Evolutionary conservation across 2,888 invertebrate species (phyloP), one percentile per base, ranked within the genome.

Genomic region (Adelognathus sp.): DNA sequence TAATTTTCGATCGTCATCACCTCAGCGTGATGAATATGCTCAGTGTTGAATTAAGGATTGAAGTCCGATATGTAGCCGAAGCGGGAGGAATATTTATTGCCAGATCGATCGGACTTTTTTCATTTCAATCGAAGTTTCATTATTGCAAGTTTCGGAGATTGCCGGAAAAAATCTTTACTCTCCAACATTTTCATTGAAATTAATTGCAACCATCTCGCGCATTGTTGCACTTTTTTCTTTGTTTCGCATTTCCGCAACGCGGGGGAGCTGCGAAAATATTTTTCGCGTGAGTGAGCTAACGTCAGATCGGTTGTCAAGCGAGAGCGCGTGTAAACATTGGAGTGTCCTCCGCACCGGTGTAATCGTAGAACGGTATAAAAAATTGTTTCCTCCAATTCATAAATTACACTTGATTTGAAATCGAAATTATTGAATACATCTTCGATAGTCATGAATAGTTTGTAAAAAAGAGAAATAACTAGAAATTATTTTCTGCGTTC

Each of bases 241-340:
- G 9, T 52, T 56, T 76, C 21, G 56, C 39, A 36, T 50, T 64
- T 27, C 16, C 71, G 7, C 44, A 46, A 44, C 56, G 16, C 14
- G 46, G 33, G n/a, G 18, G 21, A 46, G 46, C 63, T 33, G 64
- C 50, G 29, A 50, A 64, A n/a, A n/a, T 41, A n/a, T n/a, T 27
- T 9, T 27, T 41, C 7, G 6, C 33, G 41, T 29, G 41, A n/a
- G 11, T 18, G 18, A 14, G 56, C 54, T 11, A 44, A 46, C 58
- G 70, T 50, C 50, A 60, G 60, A 9, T 56, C 21, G 58, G 46
- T 70, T 70, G 70, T 70, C 70, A 70, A 36, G 16, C 50, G 44
- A 3, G n/a, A 36, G 50, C 60, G 44, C 31, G 39, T 58, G 31
- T 70, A 70, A 70, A 70, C 46, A 70, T 46, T 46, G 44, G 60